Evolutionary conservation across 2,113 vertebrate species (phyloP), one percentile per base, ranked within the genome.

Genomic region (Patagioenas fasciata): DNA sequence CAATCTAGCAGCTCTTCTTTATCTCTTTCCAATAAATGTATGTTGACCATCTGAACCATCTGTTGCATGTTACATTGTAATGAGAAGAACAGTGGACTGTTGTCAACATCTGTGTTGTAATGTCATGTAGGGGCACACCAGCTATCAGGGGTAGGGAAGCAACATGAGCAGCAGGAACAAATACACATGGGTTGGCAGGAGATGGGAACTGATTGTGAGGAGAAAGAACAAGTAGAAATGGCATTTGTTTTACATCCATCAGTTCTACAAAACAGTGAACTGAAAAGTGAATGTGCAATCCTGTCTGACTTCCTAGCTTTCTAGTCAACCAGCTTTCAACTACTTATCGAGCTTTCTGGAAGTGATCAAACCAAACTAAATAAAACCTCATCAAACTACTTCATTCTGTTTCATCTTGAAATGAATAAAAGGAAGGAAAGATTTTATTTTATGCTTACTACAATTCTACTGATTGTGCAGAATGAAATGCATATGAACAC

Each of bases 31-130:
- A 51, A 50, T 32, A 95, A 92, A 96, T 90, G 21, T 66, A 83
- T 91, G 48, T 84, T 80, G 23, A 40, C 11, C 62, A 89, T 86
- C 96, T 88, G 26, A 42, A 92, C 25, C 91, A 95, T 92, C 80
- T 97, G 85, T 66, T 89, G 11, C 36, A 74, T 34, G 96, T 71
- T 20, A 21, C 28, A 93, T 85, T 89, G 19, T 50, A 88, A 66
- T 69, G 15, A 48, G 36, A 94, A 94, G 54, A 56, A 79, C 47
- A 88, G 69, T 80, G 88, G 82, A 77, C 26, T 47, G 38, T 82
- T 95, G 38, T 82, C 28, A 13, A 94, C 56, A 91, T 94, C 31
- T 53, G 25, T 91, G 80, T 60, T 89, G 53, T 84, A 96, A 96
- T 31, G 7, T 24, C 72, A 48, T 89, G 84, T 71, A 85, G 70